Base-by-base conservation (phyloP, 2,888 invertebrate genomes). In the Tipula lateralis region DNA sequence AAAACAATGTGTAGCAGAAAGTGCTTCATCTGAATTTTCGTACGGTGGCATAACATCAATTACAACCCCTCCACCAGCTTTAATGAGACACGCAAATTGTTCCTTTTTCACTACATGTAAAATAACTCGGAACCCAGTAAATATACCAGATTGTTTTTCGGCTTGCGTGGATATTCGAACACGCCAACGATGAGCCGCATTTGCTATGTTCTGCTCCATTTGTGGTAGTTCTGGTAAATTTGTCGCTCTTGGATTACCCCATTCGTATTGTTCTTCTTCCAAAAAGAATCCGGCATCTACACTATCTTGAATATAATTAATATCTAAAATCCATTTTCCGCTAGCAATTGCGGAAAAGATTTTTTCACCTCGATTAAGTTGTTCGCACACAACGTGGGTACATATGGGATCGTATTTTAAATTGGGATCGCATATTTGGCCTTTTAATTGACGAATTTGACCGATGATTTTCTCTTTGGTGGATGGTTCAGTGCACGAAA, bases 251-350 rank as follows among this genome's bases (percentile, higher is more conserved):
- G 94, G 94, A 89, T 96, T 96, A 2, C 97, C 97, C 94, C 96
- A 97, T 88, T 97, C 97, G 89, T 92, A 96, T 0, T 93, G 92
- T 87, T 95, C 95, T 89, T 97, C 97, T 87, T 93, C 89, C 2
- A 96, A 88, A 88, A 96, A 95, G 85, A 88, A 87, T 0, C 93
- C 92, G 0, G 91, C 91, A 30, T 92, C 91, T 7, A 92, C 89
- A 85, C 95, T 95, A 83, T 94, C 92, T 4, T 93, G 92, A 1
- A 97, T 90, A 87, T 96, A 98, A 0, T 93, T 92, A 1, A 94
- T 92, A 87, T 96, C 95, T n/a, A 98, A 90, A 12, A 98, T 92
- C 97, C 97, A 98, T 87, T 95, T 94, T 19, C 98, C 98, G 0
- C 95, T 92, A 0, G 98, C 97, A 85, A 98, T 93, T 85, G 95